Percentiles rank a stretch among this genome's conserved stretches.
These are phyloP conservation scores for Eumerus sabulonum DNA, from an alignment of 2,888 invertebrate species.

Conservation along the genomic window DNA sequence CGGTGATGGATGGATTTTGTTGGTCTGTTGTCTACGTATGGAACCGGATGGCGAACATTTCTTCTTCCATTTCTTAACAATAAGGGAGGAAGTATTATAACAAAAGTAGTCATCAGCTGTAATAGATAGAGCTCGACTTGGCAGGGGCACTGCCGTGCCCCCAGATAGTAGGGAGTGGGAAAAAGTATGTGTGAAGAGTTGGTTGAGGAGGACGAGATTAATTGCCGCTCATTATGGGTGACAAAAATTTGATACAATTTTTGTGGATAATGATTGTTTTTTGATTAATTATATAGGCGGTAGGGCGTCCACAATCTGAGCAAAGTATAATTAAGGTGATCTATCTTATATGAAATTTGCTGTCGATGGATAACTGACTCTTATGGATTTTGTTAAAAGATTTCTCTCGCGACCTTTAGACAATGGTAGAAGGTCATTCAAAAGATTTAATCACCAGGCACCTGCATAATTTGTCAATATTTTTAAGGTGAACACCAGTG, in stretches of 20 bases:
- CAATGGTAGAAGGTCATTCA: too few relatives aligned
- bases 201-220: slow-evolving; percentile 50
- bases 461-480: too few relatives aligned
- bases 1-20: slow-evolving; percentile 57
- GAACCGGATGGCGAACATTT: slow-evolving; percentile 21
- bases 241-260: slow-evolving; percentile 46
- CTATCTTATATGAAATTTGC: too few relatives aligned
- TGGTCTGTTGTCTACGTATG: slow-evolving; percentile 38
- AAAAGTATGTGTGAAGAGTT: background rate
- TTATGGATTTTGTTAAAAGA: too few relatives aligned
- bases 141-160: too few relatives aligned
- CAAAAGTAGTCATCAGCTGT: too few relatives aligned
- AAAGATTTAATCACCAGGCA: too few relatives aligned
- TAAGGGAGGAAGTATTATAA: background rate
- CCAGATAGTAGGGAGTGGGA: slow-evolving; percentile 21
- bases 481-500: too few relatives aligned
- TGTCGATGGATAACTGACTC: too few relatives aligned
- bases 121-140: background rate
- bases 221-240: slow-evolving; percentile 57
- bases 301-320: background rate
- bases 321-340: too few relatives aligned
- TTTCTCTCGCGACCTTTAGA: too few relatives aligned
- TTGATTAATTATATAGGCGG: slow-evolving; percentile 53
- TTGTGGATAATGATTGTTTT: slow-evolving; percentile 47
- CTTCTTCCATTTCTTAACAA: slow-evolving; percentile 20